Conservation (phyloP, 1,140 invertebrate species). For the Ganaspis sp. region DNA sequence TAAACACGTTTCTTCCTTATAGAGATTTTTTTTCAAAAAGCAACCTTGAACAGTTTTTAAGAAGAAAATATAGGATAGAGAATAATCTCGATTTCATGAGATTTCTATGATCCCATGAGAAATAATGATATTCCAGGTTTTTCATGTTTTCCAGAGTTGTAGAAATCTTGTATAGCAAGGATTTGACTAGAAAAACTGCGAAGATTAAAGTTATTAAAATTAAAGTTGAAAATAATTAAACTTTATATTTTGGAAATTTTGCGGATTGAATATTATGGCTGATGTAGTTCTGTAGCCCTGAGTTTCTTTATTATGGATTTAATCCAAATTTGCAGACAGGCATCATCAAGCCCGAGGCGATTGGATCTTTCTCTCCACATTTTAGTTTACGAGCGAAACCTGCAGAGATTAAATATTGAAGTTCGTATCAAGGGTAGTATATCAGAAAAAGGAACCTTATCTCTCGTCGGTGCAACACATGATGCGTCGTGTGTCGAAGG, state of each 20-base stretch:
- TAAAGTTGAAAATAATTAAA: no score
- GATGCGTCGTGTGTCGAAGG: constrained; percentile 1
- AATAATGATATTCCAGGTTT: no score
- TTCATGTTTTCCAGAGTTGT: no score
- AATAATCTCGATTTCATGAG: no score
- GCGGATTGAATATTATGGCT: neutral
- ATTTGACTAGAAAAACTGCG: no score
- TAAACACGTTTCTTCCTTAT: no score
- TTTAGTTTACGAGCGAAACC: constrained; percentile 19
- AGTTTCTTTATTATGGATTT: neutral
- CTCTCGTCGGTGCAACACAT: neutral
- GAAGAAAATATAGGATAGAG: no score
- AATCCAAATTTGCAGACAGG: constrained; percentile 17
- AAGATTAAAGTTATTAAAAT: no score
- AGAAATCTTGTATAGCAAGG: no score
- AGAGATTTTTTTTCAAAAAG: no score
- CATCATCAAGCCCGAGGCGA: constrained; percentile 13
- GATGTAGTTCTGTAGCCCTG: neutral
- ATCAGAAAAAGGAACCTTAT: constrained; percentile 18
- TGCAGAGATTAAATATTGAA: constrained; percentile 30
- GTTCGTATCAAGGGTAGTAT: constrained; percentile 3
- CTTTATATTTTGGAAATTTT: neutral
- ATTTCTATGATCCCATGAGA: no score
- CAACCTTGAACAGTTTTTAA: no score
- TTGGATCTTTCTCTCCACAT: constrained; percentile 1